phyloP scores from a whole-genome alignment of 2,797 vertebrate genomes.

The Sphenopsis melanotis region DNA sequence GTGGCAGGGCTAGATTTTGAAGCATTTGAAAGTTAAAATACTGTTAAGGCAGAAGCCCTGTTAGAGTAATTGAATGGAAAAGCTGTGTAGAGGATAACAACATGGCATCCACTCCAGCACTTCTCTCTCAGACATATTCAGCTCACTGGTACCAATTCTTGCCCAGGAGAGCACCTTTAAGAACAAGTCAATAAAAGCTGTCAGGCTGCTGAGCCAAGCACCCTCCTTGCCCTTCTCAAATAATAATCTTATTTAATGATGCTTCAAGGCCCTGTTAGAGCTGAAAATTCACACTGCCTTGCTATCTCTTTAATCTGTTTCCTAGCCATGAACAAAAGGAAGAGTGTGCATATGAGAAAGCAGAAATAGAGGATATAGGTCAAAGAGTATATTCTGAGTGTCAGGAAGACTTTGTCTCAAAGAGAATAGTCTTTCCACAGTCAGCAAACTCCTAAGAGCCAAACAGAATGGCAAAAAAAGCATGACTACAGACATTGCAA shows the following conservation, averaged over 20 bases:
- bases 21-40: background rate
- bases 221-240: background rate
- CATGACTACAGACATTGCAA: background rate
- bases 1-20: background rate
- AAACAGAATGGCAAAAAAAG: background rate
- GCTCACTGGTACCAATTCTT: background rate
- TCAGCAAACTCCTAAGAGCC: constrained; percentile 4
- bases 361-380: constrained; percentile 23
- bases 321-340: constrained; percentile 24
- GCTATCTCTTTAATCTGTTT: constrained; percentile 15
- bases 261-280: background rate
- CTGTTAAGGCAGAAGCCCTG: background rate
- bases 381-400: constrained; percentile 6
- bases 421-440: background rate
- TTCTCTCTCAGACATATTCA: background rate
- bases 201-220: background rate
- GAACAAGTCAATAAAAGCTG: background rate
- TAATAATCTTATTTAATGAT: constrained; percentile 19
- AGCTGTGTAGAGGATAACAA: background rate
- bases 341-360: constrained; percentile 1
- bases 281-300: background rate
- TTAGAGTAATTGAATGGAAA: background rate
- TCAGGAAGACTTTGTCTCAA: constrained; percentile 42
- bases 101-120: accelerated
- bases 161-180: background rate